These are phyloP conservation scores for Polydesmus complanatus DNA, from an alignment of 2,888 invertebrate species.

Conservation along the genomic window DNA sequence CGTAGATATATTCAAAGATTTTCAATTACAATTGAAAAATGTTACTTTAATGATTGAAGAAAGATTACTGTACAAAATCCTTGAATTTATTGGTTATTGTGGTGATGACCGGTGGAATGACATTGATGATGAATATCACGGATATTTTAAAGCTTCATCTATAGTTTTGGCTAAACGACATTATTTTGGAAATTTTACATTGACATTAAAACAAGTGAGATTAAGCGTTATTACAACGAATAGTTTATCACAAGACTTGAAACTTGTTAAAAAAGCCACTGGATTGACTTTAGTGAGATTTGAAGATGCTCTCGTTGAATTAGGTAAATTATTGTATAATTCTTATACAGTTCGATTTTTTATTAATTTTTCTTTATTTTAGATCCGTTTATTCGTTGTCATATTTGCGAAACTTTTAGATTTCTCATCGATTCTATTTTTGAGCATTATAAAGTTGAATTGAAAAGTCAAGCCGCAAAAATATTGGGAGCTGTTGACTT, in stretches of 20 bases:
- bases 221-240: conserved; percentile 78
- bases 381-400: conserved; percentile 67
- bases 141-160: not conserved
- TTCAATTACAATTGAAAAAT: conserved; percentile 66
- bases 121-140: conserved; percentile 47
- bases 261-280: conserved; percentile 64
- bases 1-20: conserved; percentile 71
- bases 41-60: conserved; percentile 81
- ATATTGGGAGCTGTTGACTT: conserved; percentile 95
- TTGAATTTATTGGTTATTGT: conserved; percentile 34
- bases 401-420: conserved; percentile 82
- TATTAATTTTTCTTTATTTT: not conserved
- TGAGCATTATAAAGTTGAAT: conserved; percentile 74
- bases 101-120: conserved; percentile 38
- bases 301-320: conserved; percentile 86
- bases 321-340: conserved; percentile 34
- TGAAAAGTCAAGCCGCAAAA: conserved; percentile 87
- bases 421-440: conserved; percentile 66
- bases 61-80: conserved; percentile 54
- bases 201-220: conserved; percentile 66
- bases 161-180: conserved; percentile 46
- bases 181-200: conserved; percentile 68
- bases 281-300: conserved; percentile 85
- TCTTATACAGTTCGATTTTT: no score
- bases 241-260: conserved; percentile 61